phyloP scores from a whole-genome alignment of 2,113 vertebrate species.

The Hydrochoerus hydrochaeris region DNA sequence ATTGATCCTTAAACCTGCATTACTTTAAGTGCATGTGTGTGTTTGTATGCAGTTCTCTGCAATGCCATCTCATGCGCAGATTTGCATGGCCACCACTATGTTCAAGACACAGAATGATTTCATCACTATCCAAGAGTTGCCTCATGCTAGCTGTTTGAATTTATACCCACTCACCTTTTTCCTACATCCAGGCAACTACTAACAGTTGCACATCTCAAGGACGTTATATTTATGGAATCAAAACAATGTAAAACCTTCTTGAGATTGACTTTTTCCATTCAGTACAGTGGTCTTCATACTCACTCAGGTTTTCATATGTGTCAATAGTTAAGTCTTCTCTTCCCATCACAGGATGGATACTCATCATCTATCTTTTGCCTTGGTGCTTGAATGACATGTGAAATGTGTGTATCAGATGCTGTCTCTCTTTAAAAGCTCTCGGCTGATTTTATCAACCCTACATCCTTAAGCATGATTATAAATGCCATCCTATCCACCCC shows the following conservation, averaged over 20 bases:
- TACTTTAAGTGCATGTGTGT: neutral
- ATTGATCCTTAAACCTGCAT: neutral
- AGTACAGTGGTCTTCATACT: neutral
- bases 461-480: neutral
- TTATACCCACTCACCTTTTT: neutral
- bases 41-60: neutral
- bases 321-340: conserved; percentile 4
- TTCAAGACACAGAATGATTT: neutral
- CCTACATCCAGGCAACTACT: neutral
- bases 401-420: neutral
- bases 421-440: conserved; percentile 13
- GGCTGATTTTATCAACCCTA: neutral
- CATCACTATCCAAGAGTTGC: neutral
- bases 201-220: conserved; percentile 6
- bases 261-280: neutral
- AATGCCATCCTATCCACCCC: neutral
- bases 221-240: too few relatives aligned
- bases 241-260: neutral
- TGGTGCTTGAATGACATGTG: neutral
- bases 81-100: neutral
- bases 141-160: neutral
- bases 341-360: neutral
- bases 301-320: neutral
- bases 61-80: neutral
- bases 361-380: conserved; percentile 18